These are phyloP conservation scores for Teleogryllus oceanicus DNA, from an alignment of 2,888 invertebrate species.

Conservation along the genomic window DNA sequence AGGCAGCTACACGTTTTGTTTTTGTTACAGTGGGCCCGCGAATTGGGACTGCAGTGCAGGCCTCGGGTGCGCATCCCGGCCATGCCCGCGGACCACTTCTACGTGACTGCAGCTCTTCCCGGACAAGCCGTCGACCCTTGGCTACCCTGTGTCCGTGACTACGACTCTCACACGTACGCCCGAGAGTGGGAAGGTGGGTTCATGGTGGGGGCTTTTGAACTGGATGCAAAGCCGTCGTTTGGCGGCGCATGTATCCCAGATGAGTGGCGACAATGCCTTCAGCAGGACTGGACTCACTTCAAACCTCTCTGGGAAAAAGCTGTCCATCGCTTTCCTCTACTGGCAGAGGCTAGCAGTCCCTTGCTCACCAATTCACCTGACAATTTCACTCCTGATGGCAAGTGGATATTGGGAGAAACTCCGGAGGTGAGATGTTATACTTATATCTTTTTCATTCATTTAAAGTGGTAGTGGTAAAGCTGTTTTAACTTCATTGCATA, in stretches of 20 bases:
- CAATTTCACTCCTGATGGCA: slow-evolving; percentile 68
- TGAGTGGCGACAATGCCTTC: slow-evolving; percentile 54
- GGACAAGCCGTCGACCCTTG: slow-evolving; percentile 43
- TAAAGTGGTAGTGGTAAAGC: too few species aligned
- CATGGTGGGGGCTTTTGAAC: slow-evolving; percentile 65
- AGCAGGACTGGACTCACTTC: slow-evolving; percentile 60
- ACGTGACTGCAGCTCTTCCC: slow-evolving; percentile 56
- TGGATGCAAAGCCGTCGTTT: slow-evolving; percentile 63
- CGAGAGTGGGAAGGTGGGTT: slow-evolving; percentile 59
- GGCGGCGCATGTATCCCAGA: slow-evolving; percentile 47
- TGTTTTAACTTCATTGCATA: too few species aligned
- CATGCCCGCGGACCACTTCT: slow-evolving; percentile 67
- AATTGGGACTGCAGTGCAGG: slow-evolving; percentile 56
- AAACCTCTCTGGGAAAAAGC: slow-evolving; percentile 54
- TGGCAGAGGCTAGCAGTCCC: slow-evolving; percentile 53
- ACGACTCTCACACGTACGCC: slow-evolving; percentile 61
- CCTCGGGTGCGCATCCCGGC: slow-evolving; percentile 64
- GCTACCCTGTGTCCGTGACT: slow-evolving; percentile 60
- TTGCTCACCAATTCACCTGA: slow-evolving; percentile 62
- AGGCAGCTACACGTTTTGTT: too few species aligned
- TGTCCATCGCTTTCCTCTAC: slow-evolving; percentile 54
- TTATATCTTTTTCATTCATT: too few species aligned
- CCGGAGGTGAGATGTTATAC: slow-evolving; percentile 51
- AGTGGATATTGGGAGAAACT: slow-evolving; percentile 65
- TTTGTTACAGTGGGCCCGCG: slow-evolving; percentile 54